phyloP scores from a whole-genome alignment of 2,888 invertebrate species.

The Aspidiotus destructor region DNA sequence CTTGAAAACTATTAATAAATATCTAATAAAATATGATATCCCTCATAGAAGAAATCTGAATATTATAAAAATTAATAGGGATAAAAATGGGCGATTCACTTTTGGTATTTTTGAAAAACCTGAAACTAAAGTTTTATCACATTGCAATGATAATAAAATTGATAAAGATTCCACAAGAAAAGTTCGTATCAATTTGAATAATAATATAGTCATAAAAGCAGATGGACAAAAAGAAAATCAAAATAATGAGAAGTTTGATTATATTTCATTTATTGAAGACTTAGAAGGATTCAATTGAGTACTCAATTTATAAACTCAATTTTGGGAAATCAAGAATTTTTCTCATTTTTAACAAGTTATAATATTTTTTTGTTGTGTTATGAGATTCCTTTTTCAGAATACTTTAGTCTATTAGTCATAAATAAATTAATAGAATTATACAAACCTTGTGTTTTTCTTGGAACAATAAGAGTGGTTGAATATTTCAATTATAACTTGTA shows the following conservation, averaged over 20 bases:
- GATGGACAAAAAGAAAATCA: conserved; percentile 6
- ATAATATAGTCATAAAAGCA: conserved; percentile 7
- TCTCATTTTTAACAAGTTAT: conserved; percentile 8
- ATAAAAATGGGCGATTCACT: conserved; percentile 12
- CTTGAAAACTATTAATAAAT: conserved; percentile 11
- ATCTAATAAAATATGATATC: conserved; percentile 18
- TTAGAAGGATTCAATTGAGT: conserved; percentile 19
- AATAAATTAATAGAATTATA: conserved; percentile 18
- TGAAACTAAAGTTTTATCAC: conserved; percentile 18
- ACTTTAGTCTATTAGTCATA: neutral
- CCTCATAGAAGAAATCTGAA: conserved; percentile 17
- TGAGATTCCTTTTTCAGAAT: conserved; percentile 6
- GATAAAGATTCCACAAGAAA: conserved; percentile 5
- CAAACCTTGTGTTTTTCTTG: conserved; percentile 20
- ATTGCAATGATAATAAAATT: conserved; percentile 18
- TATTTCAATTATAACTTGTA: neutral
- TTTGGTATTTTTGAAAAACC: conserved; percentile 16
- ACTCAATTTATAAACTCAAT: conserved; percentile 10
- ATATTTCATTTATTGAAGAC: conserved; percentile 11
- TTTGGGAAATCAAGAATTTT: conserved; percentile 12
- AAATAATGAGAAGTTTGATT: conserved; percentile 7
- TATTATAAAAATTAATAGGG: conserved; percentile 15
- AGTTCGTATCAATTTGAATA: conserved; percentile 12
- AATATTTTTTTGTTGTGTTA: conserved; percentile 5
- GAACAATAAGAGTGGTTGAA: neutral